phyloP scores from a whole-genome alignment of 2,888 invertebrate genomes.

The Morinoia aosen region DNA sequence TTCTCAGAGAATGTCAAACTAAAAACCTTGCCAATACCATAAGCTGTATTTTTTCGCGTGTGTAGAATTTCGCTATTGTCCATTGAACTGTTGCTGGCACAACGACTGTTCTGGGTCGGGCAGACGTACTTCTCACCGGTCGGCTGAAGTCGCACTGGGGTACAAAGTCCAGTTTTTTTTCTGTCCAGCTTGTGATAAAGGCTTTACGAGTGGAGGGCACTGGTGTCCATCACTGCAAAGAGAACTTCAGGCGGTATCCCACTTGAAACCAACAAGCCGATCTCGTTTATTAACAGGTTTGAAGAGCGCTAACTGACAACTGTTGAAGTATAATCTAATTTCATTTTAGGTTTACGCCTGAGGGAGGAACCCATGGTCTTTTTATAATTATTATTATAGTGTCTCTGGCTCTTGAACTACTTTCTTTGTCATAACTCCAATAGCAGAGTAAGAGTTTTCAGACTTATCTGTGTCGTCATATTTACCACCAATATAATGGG shows the following conservation, averaged over 20 bases:
- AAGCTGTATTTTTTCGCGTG: neutral
- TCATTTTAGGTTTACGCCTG: neutral
- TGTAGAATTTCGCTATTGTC: neutral
- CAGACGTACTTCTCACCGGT: slow-evolving; percentile 40
- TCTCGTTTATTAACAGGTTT: slow-evolving; percentile 29
- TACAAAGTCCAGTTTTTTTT: slow-evolving; percentile 56
- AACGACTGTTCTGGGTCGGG: slow-evolving; percentile 47
- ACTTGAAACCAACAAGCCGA: slow-evolving; percentile 62
- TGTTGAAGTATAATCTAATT: neutral
- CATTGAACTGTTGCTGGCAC: neutral
- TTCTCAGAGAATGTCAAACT: neutral
- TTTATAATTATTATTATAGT: no score
- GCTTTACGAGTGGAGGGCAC: slow-evolving; percentile 54
- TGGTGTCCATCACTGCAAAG: slow-evolving; percentile 61
- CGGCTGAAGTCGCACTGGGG: slow-evolving; percentile 49
- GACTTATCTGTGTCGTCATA: no score
- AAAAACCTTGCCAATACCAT: neutral
- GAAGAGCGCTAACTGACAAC: neutral
- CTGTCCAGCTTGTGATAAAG: slow-evolving; percentile 56
- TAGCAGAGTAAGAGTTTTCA: no score
- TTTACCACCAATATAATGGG: no score
- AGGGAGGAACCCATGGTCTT: no score
- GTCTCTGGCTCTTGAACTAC: no score
- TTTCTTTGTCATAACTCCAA: no score
- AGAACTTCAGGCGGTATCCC: slow-evolving; percentile 60